phyloP scores from a whole-genome alignment of 2,113 vertebrate species.

The Naja naja region DNA sequence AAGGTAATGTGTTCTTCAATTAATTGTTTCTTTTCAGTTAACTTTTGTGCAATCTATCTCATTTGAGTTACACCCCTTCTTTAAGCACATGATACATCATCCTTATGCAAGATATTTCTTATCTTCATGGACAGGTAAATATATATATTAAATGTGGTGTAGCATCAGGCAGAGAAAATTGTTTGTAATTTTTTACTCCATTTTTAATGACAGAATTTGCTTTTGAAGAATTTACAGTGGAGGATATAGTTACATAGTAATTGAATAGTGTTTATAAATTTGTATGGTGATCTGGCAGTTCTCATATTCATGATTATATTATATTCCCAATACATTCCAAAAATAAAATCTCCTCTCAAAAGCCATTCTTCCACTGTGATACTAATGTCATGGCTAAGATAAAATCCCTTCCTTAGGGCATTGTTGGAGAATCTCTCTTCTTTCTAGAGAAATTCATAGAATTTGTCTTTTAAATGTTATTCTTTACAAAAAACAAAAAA shows the following conservation, averaged over 20 bases:
- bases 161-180: not conserved
- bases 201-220: not conserved
- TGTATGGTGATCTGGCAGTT: not conserved
- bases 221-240: not conserved
- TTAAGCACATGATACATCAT: not conserved
- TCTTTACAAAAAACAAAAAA: not conserved
- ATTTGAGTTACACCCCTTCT: constrained; percentile 33
- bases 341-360: not conserved
- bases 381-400: not conserved
- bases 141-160: not conserved
- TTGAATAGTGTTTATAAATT: not conserved
- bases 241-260: not conserved
- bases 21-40: not conserved
- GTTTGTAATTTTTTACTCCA: not conserved
- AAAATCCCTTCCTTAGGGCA: not conserved
- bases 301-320: not conserved
- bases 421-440: not conserved
- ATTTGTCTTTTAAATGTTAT: not conserved
- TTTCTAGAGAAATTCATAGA: not conserved
- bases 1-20: not conserved
- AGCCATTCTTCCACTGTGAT: not conserved
- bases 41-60: not conserved
- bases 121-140: constrained; percentile 4
- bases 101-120: constrained; percentile 23
- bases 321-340: not conserved